These are phyloP conservation scores for Dasyurus viverrinus DNA, from an alignment of 2,113 vertebrate species.

Conservation along the genomic window DNA sequence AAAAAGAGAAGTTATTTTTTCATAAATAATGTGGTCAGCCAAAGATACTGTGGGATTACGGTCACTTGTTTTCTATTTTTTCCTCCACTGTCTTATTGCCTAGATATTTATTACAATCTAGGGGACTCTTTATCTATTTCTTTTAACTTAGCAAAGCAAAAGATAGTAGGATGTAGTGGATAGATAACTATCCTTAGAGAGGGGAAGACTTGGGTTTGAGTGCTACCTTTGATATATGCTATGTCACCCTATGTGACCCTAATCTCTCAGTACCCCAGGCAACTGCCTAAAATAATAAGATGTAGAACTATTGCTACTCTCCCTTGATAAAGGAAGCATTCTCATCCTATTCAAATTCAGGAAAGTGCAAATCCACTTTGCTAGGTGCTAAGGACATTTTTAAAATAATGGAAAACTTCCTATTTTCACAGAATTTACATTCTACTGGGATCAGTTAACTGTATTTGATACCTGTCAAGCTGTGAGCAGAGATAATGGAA, in stretches of 20 bases:
- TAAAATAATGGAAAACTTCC: background rate
- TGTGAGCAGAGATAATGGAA: constrained; percentile 14
- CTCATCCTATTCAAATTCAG: background rate
- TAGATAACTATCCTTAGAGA: background rate
- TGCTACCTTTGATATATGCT: background rate
- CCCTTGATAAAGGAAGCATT: background rate
- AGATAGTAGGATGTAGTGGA: background rate
- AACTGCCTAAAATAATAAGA: background rate
- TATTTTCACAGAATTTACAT: background rate
- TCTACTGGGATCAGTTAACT: background rate
- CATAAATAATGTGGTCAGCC: constrained; percentile 29
- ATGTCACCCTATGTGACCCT: background rate
- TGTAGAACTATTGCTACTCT: background rate
- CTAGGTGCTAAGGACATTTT: background rate
- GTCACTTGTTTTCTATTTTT: constrained; percentile 3
- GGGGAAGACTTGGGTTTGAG: background rate
- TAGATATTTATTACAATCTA: background rate
- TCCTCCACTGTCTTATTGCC: background rate
- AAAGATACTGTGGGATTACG: background rate
- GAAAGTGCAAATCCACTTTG: background rate
- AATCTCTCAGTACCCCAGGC: background rate
- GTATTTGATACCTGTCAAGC: background rate
- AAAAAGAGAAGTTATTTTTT: constrained; percentile 38
- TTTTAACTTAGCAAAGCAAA: background rate
- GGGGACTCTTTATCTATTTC: background rate